Evolutionary conservation across 1,140 invertebrate species (phyloP).

Genomic region (Eupristina koningsbergeri): DNA sequence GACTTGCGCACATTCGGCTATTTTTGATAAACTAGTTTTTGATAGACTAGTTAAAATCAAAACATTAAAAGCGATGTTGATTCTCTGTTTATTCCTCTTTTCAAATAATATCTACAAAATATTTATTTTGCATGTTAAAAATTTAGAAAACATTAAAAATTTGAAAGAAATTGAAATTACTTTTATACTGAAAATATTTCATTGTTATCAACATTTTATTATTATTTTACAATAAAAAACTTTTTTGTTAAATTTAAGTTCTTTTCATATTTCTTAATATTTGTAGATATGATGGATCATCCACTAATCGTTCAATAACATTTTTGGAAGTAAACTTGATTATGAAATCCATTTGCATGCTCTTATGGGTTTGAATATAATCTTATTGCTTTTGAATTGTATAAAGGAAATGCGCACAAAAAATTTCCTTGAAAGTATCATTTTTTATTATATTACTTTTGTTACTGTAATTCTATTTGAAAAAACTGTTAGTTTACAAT

Average conservation of each 20-base stretch:
- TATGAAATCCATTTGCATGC: slow-evolving; percentile 62
- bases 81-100: too few species aligned
- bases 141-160: too few species aligned
- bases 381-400: slow-evolving; percentile 62
- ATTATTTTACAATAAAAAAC: not conserved
- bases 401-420: not conserved
- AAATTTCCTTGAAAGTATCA: slow-evolving; percentile 25
- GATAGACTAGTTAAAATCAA: too few species aligned
- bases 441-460: slow-evolving; percentile 18
- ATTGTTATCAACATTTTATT: too few species aligned
- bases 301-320: slow-evolving; percentile 55
- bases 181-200: too few species aligned
- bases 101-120: too few species aligned
- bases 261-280: not conserved
- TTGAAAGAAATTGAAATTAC: too few species aligned
- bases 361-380: slow-evolving; percentile 57
- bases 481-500: slow-evolving; percentile 5
- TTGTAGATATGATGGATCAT: slow-evolving; percentile 61
- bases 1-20: too few species aligned
- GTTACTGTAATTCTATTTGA: slow-evolving; percentile 27
- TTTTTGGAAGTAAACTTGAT: slow-evolving; percentile 40
- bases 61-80: too few species aligned
- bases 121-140: too few species aligned
- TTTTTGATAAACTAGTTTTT: too few species aligned
- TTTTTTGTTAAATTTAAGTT: not conserved